Evolutionary conservation across 1,140 invertebrate genomes (phyloP), one percentile per base, ranked within the genome.

Genomic region (Epicauta chinensis): DNA sequence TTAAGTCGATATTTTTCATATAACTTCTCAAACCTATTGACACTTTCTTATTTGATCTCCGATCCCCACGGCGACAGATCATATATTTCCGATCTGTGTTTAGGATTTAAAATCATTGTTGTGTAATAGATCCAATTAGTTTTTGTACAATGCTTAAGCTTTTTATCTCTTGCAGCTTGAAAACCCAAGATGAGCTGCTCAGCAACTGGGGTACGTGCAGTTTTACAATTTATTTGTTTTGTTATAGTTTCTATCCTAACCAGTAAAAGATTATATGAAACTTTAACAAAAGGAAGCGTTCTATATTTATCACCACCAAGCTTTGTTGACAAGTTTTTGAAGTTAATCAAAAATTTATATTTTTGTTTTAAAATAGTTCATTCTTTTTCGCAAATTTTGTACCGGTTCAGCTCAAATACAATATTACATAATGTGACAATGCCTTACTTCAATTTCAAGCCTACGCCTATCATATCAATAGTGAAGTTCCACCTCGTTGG

Each of bases 101-200:
- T 65, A 55, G 62, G 67, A 60, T 69, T 64, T 58, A 67, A 59
- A 64, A 69, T 67, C 45, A 69, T 58, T 53, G 61, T 55, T 46
- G 56, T 60, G 57, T 63, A 69, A 56, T 66, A 71, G 52, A 67
- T 65, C 62, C 62, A 70, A 57, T 69, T 69, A 34, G 53, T 66
- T 52, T 66, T 68, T 39, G 60, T 58, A 43, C 68, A 69, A 62
- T 68, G 61, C 51, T 63, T 60, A n/a, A 65, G 34, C 47, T 68
- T 66, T 65, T 70, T 70, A 46, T 69, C 63, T 52, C 62, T 35
- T 40, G 61, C 60, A 48, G 62, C 63, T 61, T 67, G 60, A 46
- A 68, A 66, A 51, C 37, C 64, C 17, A 62, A 44, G 60, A 68
- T 63, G 36, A 50, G 1, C 1, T 34, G 11, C 16, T 48, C 45